A percentile compares a stretch with the other conserved stretches of the same genome.
phyloP scores from a whole-genome alignment of 2,888 invertebrate species.

The Cataglyphis altisquamis region DNA sequence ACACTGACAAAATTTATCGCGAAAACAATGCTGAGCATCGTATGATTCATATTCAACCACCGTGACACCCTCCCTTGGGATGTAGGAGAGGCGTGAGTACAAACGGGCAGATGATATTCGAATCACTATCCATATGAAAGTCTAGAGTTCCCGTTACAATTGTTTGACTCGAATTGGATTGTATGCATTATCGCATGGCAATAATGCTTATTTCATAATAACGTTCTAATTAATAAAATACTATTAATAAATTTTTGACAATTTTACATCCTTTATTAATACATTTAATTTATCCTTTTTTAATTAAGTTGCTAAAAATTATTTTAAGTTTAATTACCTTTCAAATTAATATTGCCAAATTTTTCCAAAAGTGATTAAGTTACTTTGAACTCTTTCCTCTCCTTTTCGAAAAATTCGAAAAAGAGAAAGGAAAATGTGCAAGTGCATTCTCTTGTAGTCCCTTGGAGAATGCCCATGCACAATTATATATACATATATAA shows the following conservation, averaged over 20 bases:
- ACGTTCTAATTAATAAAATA: not conserved
- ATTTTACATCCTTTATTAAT: not conserved
- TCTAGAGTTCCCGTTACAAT: not conserved
- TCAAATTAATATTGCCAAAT: not conserved
- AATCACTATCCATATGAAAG: not conserved
- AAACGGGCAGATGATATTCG: conserved; percentile 2
- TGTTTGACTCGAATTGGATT: not conserved
- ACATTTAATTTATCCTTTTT: not conserved
- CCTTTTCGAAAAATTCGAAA: not conserved
- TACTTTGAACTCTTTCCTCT: not conserved
- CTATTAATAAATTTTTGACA: not conserved
- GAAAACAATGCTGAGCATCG: conserved; percentile 77
- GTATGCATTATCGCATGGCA: not conserved
- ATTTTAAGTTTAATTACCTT: not conserved
- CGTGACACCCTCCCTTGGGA: conserved; percentile 16
- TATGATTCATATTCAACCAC: conserved; percentile 56
- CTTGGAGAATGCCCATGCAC: not conserved
- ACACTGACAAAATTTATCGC: conserved; percentile 80
- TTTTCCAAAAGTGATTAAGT: not conserved
- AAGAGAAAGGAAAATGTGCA: not conserved
- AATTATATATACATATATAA: not conserved
- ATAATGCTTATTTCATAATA: not conserved
- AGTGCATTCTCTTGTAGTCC: conserved; percentile 5
- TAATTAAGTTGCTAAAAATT: not conserved
- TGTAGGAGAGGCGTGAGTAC: not conserved